Conservation (phyloP, 2,113 vertebrate genomes). For the Shinisaurus crocodilurus region DNA sequence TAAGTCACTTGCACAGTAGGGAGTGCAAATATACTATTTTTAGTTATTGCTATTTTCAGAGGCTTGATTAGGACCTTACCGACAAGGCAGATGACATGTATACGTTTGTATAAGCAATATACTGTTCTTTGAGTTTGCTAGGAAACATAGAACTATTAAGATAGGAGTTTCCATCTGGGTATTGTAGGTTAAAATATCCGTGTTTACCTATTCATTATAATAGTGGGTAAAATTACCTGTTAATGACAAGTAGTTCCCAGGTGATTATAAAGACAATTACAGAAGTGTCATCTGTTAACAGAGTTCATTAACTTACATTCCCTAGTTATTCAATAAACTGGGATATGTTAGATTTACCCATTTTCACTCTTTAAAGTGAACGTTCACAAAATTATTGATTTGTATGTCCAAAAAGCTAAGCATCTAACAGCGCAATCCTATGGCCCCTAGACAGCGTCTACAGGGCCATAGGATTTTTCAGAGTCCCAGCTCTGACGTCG, state of each 20-base stretch:
- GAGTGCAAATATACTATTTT: neutral
- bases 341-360: neutral
- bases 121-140: neutral
- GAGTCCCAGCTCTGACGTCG: too few species aligned
- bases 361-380: constrained; percentile 5
- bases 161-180: neutral
- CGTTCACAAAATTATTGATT: constrained; percentile 42
- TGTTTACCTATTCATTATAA: neutral
- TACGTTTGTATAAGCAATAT: neutral
- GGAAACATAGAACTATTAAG: constrained; percentile 21
- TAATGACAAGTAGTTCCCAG: neutral
- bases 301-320: constrained; percentile 22
- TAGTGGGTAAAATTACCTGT: neutral
- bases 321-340: constrained; percentile 33
- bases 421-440: too few species aligned
- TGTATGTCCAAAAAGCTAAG: constrained; percentile 46
- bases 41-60: neutral
- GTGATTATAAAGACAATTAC: neutral
- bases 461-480: too few species aligned
- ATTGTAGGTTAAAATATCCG: constrained; percentile 1
- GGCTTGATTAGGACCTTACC: neutral
- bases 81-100: too few species aligned
- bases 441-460: too few species aligned
- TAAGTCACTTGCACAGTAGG: neutral
- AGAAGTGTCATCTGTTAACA: constrained; percentile 1